Conservation (phyloP, 2,888 invertebrate species). For the Romanomermis culicivorax region DNA sequence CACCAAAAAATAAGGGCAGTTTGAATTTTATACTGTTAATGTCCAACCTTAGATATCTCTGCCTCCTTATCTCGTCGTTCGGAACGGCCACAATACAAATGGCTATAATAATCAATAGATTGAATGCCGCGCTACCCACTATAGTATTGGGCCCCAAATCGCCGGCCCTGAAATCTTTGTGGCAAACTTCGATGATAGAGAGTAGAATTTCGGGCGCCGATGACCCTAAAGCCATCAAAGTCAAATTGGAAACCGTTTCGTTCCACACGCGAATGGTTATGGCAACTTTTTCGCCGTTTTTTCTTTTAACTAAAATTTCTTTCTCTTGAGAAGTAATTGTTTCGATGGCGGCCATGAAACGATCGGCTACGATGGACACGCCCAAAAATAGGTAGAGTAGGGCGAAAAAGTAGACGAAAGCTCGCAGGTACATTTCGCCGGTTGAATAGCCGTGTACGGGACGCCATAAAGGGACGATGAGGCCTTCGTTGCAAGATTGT, state of each 20-base stretch:
- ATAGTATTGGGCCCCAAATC: constrained; percentile 94
- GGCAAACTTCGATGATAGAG: constrained; percentile 80
- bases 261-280: constrained; percentile 84
- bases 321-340: constrained; percentile 93
- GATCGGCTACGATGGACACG: constrained; percentile 90
- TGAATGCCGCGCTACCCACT: constrained; percentile 95
- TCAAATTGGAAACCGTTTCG: constrained; percentile 92
- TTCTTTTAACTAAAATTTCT: constrained; percentile 68
- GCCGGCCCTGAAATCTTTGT: constrained; percentile 79
- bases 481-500: constrained; percentile 5
- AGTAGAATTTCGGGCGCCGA: constrained; percentile 93
- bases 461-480: constrained; percentile 1
- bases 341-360: constrained; percentile 98
- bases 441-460: neutral
- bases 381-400: constrained; percentile 91
- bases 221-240: constrained; percentile 92
- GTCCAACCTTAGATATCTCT: constrained; percentile 23
- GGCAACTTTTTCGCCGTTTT: constrained; percentile 64
- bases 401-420: constrained; percentile 63
- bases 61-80: constrained; percentile 19
- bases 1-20: neutral
- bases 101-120: constrained; percentile 88
- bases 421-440: too few relatives aligned
- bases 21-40: neutral
- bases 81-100: constrained; percentile 48